Percentiles rank a stretch among this genome's conserved stretches.
Conservation (phyloP, 1,140 invertebrate species). For the Orius laevigatus region DNA sequence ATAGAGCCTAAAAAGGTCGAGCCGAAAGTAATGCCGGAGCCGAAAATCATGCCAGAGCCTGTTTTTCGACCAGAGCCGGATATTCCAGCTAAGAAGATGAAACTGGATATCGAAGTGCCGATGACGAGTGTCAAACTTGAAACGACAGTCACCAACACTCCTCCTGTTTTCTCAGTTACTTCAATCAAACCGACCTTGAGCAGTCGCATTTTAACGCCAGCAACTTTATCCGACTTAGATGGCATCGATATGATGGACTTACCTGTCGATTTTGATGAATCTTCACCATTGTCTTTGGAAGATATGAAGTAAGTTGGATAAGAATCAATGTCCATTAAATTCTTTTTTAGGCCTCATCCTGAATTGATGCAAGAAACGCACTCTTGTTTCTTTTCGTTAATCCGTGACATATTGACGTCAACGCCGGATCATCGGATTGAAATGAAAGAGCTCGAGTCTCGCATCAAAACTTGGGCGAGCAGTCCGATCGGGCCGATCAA, state of each 20-base stretch:
- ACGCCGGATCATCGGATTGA: constrained; percentile 66
- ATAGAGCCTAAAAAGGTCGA: background rate
- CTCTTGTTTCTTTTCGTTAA: constrained; percentile 62
- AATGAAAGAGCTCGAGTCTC: constrained; percentile 51
- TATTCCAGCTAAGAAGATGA: background rate
- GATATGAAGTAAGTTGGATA: constrained; percentile 30
- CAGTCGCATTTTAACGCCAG: constrained; percentile 24
- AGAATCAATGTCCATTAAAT: background rate
- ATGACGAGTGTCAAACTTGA: background rate
- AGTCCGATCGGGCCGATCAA: constrained; percentile 67
- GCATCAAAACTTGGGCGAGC: constrained; percentile 60
- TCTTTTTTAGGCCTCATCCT: constrained; percentile 21
- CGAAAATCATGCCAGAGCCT: too few species aligned
- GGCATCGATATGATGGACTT: constrained; percentile 47
- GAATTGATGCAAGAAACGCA: constrained; percentile 57
- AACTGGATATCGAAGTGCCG: background rate
- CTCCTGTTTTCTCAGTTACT: constrained; percentile 1
- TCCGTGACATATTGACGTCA: constrained; percentile 65
- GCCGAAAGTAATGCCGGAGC: background rate
- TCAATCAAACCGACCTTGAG: constrained; percentile 3
- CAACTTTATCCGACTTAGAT: constrained; percentile 35
- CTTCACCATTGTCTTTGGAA: constrained; percentile 35
- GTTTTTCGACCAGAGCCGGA: constrained; percentile 16
- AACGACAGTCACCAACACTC: background rate
- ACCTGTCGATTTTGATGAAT: constrained; percentile 42